Evolutionary conservation across 1,140 invertebrate genomes (phyloP), one percentile per base, ranked within the genome.

Genomic region (Drosophila simulans): DNA sequence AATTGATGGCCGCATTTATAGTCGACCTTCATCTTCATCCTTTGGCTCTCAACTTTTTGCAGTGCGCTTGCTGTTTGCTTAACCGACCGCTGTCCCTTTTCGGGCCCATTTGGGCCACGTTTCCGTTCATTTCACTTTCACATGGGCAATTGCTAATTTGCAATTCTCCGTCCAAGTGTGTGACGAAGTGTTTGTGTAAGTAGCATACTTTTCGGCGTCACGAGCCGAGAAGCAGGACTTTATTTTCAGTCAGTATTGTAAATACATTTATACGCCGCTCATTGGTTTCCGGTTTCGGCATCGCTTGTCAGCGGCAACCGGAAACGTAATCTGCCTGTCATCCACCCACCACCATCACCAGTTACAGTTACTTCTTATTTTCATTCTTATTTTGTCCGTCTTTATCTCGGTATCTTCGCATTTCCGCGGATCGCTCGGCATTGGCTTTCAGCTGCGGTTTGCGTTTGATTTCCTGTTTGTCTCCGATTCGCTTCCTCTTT

Each of bases 291-390:
- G 83, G 83, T 78, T 82, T 69, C 49, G 73, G 72, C 64, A 77
- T 72, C 82, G 66, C 57, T 78, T 86, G 83, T 88, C 83, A 86
- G 51, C 75, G 70, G 65, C 84, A 88, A 54, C 83, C 83, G 83
- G 83, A 86, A 86, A 83, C 83, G 83, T 88, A 86, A 86, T 86
- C 83, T 86, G 83, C 83, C 86, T 79, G 83, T 86, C 83, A 88
- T 88, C 83, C 86, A 83, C 76, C 70, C 70, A 31, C 49, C 58
- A 37, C 35, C 27, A 27, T 7, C 35, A 37, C 11, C 35, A 37
- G 3, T 37, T 37, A 39, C 37, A 60, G 60, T 79, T 79, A 40
- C 78, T 82, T 68, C 78, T 82, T 68, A 35, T 53, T 51, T 48
- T 35, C 60, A 20, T 45, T 62, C 31, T 43, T 46, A 35, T 37